A percentile compares a stretch with the other conserved stretches of the same genome.
Conservation (phyloP, 2,797 vertebrate species). For the Rhynchonycteris naso region DNA sequence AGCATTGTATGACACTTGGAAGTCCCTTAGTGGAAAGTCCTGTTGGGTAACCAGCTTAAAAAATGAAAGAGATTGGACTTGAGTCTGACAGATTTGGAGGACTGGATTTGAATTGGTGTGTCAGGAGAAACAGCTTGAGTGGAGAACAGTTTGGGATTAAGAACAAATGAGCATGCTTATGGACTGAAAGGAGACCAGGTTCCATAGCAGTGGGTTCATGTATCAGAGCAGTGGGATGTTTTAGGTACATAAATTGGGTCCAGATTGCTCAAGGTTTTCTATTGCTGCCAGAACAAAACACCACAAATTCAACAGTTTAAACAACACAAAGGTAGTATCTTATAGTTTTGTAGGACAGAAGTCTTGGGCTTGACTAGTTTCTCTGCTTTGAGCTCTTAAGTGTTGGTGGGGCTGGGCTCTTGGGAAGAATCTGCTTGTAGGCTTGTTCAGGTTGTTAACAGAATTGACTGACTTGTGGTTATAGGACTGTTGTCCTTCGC, state of each 20-base stretch:
- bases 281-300: background rate
- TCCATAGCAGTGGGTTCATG: background rate
- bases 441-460: background rate
- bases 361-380: background rate
- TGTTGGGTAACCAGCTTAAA: background rate
- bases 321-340: background rate
- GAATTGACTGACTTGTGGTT: background rate
- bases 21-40: background rate
- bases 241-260: background rate
- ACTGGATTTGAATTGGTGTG: background rate
- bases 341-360: background rate
- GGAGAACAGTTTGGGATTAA: background rate
- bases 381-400: background rate
- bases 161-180: background rate
- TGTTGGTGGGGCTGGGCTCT: background rate
- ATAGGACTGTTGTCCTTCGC: background rate
- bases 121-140: background rate
- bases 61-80: background rate
- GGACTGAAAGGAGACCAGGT: background rate
- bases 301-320: background rate
- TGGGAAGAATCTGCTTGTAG: background rate
- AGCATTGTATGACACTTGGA: background rate
- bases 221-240: background rate
- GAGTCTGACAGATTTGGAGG: background rate
- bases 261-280: constrained; percentile 34